These are phyloP conservation scores for Pangasius mekongensis DNA, from an alignment of 2,797 vertebrate genomes.

Conservation along the genomic window DNA sequence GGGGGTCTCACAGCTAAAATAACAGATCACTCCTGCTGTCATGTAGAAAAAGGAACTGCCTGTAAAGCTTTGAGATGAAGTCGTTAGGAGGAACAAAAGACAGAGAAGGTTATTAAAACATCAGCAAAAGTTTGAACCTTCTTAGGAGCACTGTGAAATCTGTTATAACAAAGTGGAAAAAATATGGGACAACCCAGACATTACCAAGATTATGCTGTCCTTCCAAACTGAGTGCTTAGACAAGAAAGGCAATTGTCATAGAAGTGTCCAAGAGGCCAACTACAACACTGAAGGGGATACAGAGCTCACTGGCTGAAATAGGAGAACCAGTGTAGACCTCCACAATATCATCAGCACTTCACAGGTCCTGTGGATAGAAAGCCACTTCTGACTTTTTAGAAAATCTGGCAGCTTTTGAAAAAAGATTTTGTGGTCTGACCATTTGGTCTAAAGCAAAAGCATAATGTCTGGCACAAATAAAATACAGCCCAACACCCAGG, in stretches of 20 bases:
- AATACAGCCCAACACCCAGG: neutral
- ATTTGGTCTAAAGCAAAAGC: neutral
- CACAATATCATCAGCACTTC: neutral
- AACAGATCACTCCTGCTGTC: neutral
- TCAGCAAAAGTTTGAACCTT: neutral
- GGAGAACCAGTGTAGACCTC: neutral
- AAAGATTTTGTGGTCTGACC: neutral
- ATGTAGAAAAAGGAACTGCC: neutral
- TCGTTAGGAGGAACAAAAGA: neutral
- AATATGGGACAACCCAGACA: neutral
- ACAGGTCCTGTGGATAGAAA: neutral
- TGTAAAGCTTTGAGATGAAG: neutral
- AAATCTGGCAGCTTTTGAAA: neutral
- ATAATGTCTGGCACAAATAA: neutral
- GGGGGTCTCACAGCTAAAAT: neutral
- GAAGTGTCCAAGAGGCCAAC: neutral
- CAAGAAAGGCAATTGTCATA: neutral
- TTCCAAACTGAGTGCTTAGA: neutral
- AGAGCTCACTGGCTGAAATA: neutral
- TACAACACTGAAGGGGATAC: neutral
- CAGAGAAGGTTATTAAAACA: neutral
- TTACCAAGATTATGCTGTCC: neutral
- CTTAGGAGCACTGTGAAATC: neutral
- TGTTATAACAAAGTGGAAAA: neutral
- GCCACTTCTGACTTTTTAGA: neutral